Base-by-base conservation (phyloP, 53 echinoderm and acorn worm species). In the Echinometra lucunter region DNA sequence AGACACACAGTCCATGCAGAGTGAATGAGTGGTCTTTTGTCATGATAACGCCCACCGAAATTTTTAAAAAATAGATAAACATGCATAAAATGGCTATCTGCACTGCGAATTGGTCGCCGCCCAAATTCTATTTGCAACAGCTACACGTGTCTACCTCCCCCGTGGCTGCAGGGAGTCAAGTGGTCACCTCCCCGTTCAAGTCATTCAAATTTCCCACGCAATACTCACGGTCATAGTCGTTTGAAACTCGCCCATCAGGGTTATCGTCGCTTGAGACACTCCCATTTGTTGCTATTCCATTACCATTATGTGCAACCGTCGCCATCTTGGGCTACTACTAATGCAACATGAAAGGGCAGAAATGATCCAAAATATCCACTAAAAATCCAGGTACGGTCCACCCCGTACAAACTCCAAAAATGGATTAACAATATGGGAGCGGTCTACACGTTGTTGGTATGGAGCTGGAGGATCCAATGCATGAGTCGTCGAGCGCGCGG, bases 141-240 rank as follows among this genome's bases (percentile, higher is more conserved):
- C 28, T 67, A 8, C 42, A 80, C 80, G 23, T 81, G 75, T 28
- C 49, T n/a, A 44, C 15, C 85, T 85, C 49, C 30, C 85, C 85
- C 45, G 13, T 2, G 49, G 45, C 30, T 40, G 13, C n/a, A 49
- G 85, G n/a, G 85, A 85, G 91, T 91, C 66, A 58, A 34, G 25
- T 63, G 91, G 66, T 66, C 63, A 91, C 25, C 45, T 91, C 44
- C 63, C 91, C 91, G 11, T 44, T 4, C 91, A 91, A 63, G 32
- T 34, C 58, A 63, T 91, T 91, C 91, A 63, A 63, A 63, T 85
- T 85, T 85, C 85, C 63, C 85, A 85, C 85, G 85, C 85, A 47
- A 78, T 66, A 97, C 97, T 97, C 94, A 98, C 98, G 95, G 67
- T 98, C 96, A 96, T 95, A 95, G 45, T 94, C 96, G 10, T 92